These are phyloP conservation scores for Chironomus striatipennis DNA, from an alignment of 1,140 invertebrate species.

Conservation along the genomic window DNA sequence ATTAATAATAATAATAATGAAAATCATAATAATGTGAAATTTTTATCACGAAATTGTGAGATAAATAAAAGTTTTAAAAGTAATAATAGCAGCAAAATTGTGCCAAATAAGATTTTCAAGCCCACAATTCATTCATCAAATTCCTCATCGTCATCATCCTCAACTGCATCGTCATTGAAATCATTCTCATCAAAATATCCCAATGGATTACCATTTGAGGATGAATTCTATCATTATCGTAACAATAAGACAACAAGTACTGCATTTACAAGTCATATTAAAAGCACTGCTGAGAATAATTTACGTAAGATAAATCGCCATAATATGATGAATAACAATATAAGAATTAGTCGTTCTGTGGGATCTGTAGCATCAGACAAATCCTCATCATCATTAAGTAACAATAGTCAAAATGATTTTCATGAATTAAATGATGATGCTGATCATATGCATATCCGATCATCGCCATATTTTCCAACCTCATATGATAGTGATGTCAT, in stretches of 20 bases:
- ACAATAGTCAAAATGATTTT: background rate
- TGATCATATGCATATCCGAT: conserved; percentile 10
- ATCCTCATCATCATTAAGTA: conserved; percentile 29
- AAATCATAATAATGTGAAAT: background rate
- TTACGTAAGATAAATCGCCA: background rate
- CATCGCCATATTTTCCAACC: background rate
- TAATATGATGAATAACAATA: background rate
- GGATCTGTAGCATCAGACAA: background rate
- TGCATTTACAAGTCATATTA: conserved; percentile 26
- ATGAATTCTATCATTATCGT: conserved; percentile 36
- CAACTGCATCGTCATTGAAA: conserved; percentile 27
- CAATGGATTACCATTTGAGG: conserved; percentile 38
- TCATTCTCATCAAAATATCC: conserved; percentile 39
- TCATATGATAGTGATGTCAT: background rate
- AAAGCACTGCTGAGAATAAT: background rate
- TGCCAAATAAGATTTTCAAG: background rate
- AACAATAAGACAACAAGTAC: conserved; percentile 27
- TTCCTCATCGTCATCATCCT: background rate
- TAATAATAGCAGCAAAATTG: conserved; percentile 27
- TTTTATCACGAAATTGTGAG: background rate
- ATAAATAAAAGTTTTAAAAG: conserved; percentile 36
- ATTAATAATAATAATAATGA: background rate
- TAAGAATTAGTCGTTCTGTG: background rate
- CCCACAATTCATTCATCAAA: background rate
- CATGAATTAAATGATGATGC: conserved; percentile 27